Base-by-base conservation (phyloP, 2,888 invertebrate genomes). In the Yponomeuta malinellus region DNA sequence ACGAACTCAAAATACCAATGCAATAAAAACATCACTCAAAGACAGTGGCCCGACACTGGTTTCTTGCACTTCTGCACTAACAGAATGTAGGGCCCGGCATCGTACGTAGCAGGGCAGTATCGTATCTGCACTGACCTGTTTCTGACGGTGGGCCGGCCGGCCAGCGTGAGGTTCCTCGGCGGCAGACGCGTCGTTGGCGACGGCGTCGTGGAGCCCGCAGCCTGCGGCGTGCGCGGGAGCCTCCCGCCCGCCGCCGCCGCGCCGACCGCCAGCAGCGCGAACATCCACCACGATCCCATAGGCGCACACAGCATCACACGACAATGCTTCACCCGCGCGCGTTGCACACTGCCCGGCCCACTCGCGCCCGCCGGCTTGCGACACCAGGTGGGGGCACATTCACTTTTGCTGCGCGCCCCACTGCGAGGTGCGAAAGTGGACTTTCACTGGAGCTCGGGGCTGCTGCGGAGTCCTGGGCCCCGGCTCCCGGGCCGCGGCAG, bases 171-270 rank as follows among this genome's bases (percentile, higher is more conserved):
- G 77, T 91, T 90, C 83, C 90, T 86, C 74, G 83, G 88, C 72
- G 88, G 89, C 69, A 88, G 83, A 48, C 86, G 83, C 89, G 87
- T 93, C 75, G 93, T 93, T 80, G 94, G 92, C 72, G 94, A 93
- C 76, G 94, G 93, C 81, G 94, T 93, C 75, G 94, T 93, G 75
- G 94, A 85, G 77, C 94, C 82, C 78, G 86, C 82, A 78, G 86
- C 83, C 79, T 82, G 85, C 76, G 86, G 89, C 78, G 88, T 89
- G 75, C 89, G 85, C 78, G 90, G 89, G 82, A 88, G 79, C 79
- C 90, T 87, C 75, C 86, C 83, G 74, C 88, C 90, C 76, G 87
- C 89, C 78, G 90, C 90, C 80, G 84, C 86, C 78, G 83, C 87
- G 74, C 83, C 82, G 76, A 83, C 79, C 71, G 78, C 88, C 78